Conservation (phyloP, 53 echinoderm and acorn worm genomes). For the Hippasteria phrygiana region DNA sequence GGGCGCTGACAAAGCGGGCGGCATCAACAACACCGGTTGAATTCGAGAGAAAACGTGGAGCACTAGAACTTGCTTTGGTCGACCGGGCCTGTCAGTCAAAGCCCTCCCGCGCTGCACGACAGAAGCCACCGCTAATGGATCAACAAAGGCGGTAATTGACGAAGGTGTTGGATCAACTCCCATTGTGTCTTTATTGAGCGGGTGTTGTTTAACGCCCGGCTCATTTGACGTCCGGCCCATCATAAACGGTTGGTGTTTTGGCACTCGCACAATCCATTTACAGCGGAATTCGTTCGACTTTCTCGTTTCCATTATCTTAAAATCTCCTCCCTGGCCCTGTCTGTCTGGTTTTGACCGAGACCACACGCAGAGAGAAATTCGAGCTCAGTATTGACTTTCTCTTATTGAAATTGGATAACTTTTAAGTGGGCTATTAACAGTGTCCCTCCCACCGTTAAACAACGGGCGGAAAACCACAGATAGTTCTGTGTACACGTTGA, state of each 20-base stretch:
- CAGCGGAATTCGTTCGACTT: not conserved
- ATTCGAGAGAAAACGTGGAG: not conserved
- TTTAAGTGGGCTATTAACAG: not conserved
- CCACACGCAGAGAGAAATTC: slow-evolving; percentile 28
- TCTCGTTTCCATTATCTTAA: slow-evolving; percentile 26
- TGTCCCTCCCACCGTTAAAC: not conserved
- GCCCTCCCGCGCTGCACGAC: not conserved
- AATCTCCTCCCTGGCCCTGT: not conserved
- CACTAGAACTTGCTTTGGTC: too few relatives aligned
- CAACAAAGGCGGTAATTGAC: slow-evolving; percentile 32
- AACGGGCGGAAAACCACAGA: slow-evolving; percentile 29
- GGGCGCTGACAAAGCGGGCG: slow-evolving; percentile 8
- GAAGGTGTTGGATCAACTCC: slow-evolving; percentile 38
- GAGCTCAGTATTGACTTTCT: not conserved
- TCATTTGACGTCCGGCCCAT: not conserved
- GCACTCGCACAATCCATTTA: slow-evolving; percentile 3
- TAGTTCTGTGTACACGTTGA: not conserved
- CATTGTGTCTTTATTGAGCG: slow-evolving; percentile 35
- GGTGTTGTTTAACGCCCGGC: not conserved
- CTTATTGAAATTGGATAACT: slow-evolving; percentile 7
- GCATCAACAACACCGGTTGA: slow-evolving; percentile 13
- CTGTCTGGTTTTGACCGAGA: not conserved
- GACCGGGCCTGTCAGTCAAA: slow-evolving; percentile 34
- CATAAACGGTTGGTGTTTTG: slow-evolving; percentile 10
- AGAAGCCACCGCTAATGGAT: slow-evolving; percentile 30